Evolutionary conservation across 2,797 vertebrate genomes (phyloP).

Genomic region (Platyrinchus mystaceus): DNA sequence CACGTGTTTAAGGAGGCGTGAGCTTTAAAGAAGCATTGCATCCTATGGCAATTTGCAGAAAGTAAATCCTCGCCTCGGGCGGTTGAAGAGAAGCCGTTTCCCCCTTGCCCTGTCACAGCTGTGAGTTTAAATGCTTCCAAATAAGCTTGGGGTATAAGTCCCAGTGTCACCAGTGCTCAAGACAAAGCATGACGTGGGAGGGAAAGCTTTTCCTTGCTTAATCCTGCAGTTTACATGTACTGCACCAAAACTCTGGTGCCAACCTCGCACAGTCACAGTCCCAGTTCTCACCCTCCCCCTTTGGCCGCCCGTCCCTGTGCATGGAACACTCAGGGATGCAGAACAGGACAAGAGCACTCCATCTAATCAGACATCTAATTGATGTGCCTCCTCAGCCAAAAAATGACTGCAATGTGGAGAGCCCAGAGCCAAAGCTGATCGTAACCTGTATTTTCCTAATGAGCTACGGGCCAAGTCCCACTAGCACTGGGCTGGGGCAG

Average conservation of each 20-base stretch:
- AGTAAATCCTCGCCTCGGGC: not conserved
- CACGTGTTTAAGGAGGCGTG: not conserved
- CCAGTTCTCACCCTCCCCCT: not conserved
- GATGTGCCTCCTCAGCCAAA: not conserved
- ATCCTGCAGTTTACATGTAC: not conserved
- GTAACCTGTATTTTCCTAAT: not conserved
- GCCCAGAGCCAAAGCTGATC: not conserved
- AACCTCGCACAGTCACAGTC: not conserved
- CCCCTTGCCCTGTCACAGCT: not conserved
- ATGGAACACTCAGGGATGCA: not conserved
- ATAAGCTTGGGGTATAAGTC: not conserved
- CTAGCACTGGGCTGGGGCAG: not conserved
- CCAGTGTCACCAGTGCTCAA: not conserved
- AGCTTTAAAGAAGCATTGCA: not conserved
- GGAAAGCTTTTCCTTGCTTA: not conserved
- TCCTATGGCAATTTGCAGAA: not conserved
- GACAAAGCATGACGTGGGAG: not conserved
- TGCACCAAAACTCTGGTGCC: not conserved
- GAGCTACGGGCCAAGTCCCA: not conserved
- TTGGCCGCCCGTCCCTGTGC: not conserved
- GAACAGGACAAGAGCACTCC: not conserved
- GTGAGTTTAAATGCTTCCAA: not conserved
- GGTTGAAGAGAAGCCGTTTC: not conserved
- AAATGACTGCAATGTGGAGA: not conserved
- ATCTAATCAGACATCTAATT: not conserved